These are phyloP conservation scores for Melospiza georgiana DNA, from an alignment of 2,113 vertebrate species.

Conservation along the genomic window DNA sequence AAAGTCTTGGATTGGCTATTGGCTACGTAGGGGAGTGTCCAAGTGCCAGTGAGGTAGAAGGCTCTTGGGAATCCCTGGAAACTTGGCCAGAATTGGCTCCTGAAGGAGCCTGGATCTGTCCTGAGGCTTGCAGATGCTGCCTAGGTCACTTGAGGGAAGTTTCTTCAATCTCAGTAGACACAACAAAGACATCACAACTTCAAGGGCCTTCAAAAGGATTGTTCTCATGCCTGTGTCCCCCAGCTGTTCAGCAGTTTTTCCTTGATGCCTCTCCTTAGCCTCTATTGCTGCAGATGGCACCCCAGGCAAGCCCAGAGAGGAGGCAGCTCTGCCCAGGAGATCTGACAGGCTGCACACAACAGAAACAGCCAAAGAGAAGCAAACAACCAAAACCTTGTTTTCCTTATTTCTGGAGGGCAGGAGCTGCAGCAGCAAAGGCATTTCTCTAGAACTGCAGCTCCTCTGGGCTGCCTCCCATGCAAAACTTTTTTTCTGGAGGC, in stretches of 20 bases:
- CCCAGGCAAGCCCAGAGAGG: not conserved
- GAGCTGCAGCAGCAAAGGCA: not conserved
- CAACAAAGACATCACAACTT: not conserved
- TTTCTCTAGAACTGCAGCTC: not conserved
- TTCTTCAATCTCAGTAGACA: not conserved
- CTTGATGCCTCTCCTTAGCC: not conserved
- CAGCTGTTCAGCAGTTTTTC: not conserved
- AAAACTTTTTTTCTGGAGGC: not conserved
- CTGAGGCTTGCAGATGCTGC: not conserved
- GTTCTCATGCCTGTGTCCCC: not conserved
- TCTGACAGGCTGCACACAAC: not conserved
- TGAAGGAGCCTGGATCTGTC: not conserved
- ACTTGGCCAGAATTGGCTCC: not conserved
- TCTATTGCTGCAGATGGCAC: not conserved
- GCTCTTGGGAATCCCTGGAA: not conserved
- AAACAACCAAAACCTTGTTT: not conserved
- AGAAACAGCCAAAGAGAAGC: not conserved
- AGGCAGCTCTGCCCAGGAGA: not conserved
- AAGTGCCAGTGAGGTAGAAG: rapidly evolving
- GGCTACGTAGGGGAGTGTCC: rapidly evolving
- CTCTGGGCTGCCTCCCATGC: not conserved
- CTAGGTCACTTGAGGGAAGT: not conserved
- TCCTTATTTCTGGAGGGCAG: not conserved
- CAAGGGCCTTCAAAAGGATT: not conserved
- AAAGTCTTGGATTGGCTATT: not conserved